Conservation (phyloP, 2,888 invertebrate species). For the Yponomeuta plumbellus region DNA sequence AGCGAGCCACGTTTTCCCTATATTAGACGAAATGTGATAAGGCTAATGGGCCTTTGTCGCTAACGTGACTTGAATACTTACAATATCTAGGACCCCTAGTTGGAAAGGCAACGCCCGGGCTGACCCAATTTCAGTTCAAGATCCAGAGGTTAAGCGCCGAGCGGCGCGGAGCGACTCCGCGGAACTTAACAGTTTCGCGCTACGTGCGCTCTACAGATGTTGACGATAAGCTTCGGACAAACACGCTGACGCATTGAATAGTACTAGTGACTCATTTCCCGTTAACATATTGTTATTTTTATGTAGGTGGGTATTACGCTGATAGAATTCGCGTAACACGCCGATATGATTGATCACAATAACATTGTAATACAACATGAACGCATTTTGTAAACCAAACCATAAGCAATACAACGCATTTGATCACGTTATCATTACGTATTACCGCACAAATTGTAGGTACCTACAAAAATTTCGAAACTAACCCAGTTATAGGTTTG, state of each 20-base stretch:
- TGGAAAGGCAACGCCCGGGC: background rate
- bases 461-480: background rate
- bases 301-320: background rate
- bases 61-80: background rate
- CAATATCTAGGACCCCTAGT: slow-evolving; percentile 2
- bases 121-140: slow-evolving; percentile 16
- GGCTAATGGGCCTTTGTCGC: background rate
- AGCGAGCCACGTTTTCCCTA: background rate
- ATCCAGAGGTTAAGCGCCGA: slow-evolving; percentile 1
- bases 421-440: background rate
- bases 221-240: slow-evolving; percentile 39
- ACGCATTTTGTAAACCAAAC: background rate
- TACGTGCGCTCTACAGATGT: slow-evolving; percentile 45
- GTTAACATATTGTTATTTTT: slow-evolving; percentile 36
- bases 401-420: background rate
- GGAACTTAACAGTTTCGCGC: slow-evolving; percentile 35
- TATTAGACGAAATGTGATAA: background rate
- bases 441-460: background rate
- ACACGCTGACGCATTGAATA: slow-evolving; percentile 42
- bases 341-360: background rate
- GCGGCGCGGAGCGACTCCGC: slow-evolving; percentile 2
- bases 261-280: slow-evolving; percentile 51
- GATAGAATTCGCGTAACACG: background rate
- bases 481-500: background rate
- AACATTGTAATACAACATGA: background rate